Base-by-base conservation (phyloP, 2,113 vertebrate species). In the Salminus brasiliensis region DNA sequence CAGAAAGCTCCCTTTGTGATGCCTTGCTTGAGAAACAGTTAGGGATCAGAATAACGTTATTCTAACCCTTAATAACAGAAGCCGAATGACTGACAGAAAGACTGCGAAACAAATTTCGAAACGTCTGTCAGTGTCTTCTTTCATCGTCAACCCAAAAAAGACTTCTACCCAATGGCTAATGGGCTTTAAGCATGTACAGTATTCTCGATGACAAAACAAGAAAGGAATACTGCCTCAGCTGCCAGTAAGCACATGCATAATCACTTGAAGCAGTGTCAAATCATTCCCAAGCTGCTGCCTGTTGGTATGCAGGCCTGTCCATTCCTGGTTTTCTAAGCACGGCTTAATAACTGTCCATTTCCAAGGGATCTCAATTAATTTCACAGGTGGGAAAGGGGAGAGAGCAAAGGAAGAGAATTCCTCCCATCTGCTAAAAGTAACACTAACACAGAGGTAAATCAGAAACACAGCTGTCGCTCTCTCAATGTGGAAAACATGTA, bases 381-480 rank as follows among this genome's bases (percentile, higher is more conserved):
- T 89, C 77, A 85, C 88, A 88, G 87, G 83, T 87, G 89, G 85
- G 80, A 86, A 83, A 79, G 72, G 66, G 32, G 76, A 67, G 69
- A 76, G 76, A 45, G 47, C 23, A 53, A 88, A 82, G 84, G 71
- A 84, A 76, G 76, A 47, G 34, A 80, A 88, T 79, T 75, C 72
- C 69, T 78, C 82, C 85, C 82, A 85, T 89, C 87, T 87, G 86
- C 77, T 90, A 86, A 87, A 85, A 83, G 84, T 85, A 82, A 85
- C 79, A 80, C 60, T 72, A 76, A 75, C 16, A 79, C 84, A 36
- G 1, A 47, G 81, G 81, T 29, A 81, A 88, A 91, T 82, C 90
- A 72, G 86, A 89, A 84, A 88, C 76, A 82, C 87, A 93, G 92
- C 90, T 92, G 90, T 86, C 88, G 87, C 76, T 39, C 72, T 60